Base-by-base conservation (phyloP, 1,140 invertebrate genomes). In the Diabrotica virgifera region DNA sequence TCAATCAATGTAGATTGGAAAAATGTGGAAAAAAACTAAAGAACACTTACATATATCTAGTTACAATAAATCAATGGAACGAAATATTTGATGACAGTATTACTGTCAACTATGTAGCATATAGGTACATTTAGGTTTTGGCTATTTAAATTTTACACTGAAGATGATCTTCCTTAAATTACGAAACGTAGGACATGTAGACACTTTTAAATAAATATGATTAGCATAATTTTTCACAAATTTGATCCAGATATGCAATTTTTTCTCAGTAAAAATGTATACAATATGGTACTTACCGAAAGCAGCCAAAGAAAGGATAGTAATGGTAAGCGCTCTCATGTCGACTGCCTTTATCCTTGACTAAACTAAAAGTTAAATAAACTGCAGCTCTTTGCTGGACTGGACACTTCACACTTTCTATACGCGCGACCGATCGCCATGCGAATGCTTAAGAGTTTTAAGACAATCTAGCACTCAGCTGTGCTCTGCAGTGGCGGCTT, bases 301-400 rank as follows among this genome's bases (percentile, higher is more conserved):
- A 57, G 59, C 59, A 54, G 37, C 37, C 37, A 63, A 57, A 50
- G 64, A 65, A 40, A 65, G 51, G 54, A 63, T 40, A 54, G 65
- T 60, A 67, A 71, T 46, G 36, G 61, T 55, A 63, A 69, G 62
- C 65, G 65, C 53, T 70, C 64, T 69, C 70, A 71, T 69, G 62
- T 59, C 67, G 68, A 54, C 59, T 62, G 60, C 52, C 65, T 62
- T 65, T 71, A 71, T 71, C 70, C 70, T 71, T 71, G 70, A 62
- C 69, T 46, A 46, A 69, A 71, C 68, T 69, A 67, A 58, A 54
- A 66, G 60, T 62, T 54, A 62, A 62, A 50, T 51, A 51, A 54
- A 62, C 60, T 52, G 57, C 36, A 59, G 57, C 24, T 59, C 12
- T 55, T 8, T 46, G n/a, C 40, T 46, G 40, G n/a, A 54, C 12